Evolutionary conservation across 2,113 vertebrate species (phyloP).

Genomic region (Tyrannus savana): DNA sequence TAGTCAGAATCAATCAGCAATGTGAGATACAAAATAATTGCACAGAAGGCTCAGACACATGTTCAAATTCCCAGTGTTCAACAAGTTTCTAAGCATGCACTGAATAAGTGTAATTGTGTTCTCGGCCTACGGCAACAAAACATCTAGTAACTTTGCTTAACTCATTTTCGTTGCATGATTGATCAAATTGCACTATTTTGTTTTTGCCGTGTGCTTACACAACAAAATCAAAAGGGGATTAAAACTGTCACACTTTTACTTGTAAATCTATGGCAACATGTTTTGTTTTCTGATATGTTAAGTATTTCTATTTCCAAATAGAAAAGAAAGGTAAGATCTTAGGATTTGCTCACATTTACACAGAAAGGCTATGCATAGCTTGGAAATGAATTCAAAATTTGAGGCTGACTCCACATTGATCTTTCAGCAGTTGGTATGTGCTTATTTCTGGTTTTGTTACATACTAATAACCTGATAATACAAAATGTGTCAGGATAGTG

Average conservation of each 20-base stretch:
- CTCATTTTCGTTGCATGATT: background rate
- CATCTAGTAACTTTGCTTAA: background rate
- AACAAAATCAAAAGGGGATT: background rate
- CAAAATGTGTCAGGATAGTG: background rate
- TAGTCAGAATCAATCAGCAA: conserved; percentile 25
- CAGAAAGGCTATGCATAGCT: background rate
- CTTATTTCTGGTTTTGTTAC: background rate
- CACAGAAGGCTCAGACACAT: background rate
- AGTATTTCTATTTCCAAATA: background rate
- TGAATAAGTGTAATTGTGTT: background rate
- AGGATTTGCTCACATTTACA: background rate
- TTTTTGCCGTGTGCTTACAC: background rate
- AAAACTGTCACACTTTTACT: background rate
- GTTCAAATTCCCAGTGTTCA: background rate
- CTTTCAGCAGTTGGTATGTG: background rate
- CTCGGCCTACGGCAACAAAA: background rate
- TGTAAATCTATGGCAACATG: no score
- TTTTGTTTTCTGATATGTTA: no score
- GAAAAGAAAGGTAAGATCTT: background rate
- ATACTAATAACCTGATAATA: background rate
- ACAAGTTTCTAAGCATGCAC: background rate
- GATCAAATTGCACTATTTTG: background rate
- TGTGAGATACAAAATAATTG: conserved; percentile 23
- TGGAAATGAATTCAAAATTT: background rate
- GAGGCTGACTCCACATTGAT: background rate